Evolutionary conservation across 2,888 invertebrate species (phyloP), one percentile per base, ranked within the genome.

Genomic region (Keiferia lycopersicella): DNA sequence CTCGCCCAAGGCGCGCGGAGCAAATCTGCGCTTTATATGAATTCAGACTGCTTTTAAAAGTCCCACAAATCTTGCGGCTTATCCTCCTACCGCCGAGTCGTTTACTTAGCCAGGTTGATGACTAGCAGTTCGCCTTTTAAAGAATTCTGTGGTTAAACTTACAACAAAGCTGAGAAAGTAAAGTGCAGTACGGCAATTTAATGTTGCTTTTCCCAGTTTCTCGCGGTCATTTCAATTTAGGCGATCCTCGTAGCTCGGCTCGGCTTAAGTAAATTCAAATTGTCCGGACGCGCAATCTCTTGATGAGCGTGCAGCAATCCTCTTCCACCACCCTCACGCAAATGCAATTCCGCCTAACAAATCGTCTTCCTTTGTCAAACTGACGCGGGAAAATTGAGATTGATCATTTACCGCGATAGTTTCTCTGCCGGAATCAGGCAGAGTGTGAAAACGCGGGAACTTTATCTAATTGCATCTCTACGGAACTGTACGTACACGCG

Each of bases 401-500:
- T 74, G 78, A 83, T 84, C 73, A 76, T 73, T 67, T 68, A 68
- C 64, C 66, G 65, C 69, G 82, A 83, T 85, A 63, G 63, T 63
- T 63, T 74, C 73, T 67, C 77, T 76, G 80, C 72, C 80, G 81
- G 81, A 79, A 79, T 73, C 68, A 69, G 67, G 73, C 70, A 69
- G 65, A 68, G 74, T 74, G 78, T 75, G 79, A 76, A 80, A 80
- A 82, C 73, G 72, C 76, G 81, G 83, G 83, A 85, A 82, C 80
- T 76, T 73, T 80, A 79, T 82, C 80, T 85, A 80, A 86, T 85
- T 82, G 78, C 77, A 82, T 81, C 76, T 78, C 74, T 73, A 74
- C 75, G 74, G 76, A 78, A 77, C 77, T 67, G 67, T 26, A 22
- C 51, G 72, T 73, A 75, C 74, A 75, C 76, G 74, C 75, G 74